Base-by-base conservation (phyloP, 2,113 vertebrate species). In the Micronycteris hirsuta region DNA sequence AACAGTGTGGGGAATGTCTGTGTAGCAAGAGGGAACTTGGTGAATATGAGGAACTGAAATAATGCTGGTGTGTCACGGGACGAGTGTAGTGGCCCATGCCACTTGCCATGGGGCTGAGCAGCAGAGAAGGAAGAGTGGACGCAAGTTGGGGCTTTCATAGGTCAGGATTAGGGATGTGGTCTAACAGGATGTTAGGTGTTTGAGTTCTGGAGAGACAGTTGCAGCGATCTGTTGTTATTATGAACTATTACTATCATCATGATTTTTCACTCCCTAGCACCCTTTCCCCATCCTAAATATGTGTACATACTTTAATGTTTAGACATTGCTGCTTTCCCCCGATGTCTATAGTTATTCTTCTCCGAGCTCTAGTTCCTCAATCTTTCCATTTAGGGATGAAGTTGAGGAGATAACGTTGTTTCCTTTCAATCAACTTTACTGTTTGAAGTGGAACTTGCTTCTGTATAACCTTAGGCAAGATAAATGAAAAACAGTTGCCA, bases 371-470 rank as follows among this genome's bases (percentile, higher is more conserved):
- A 61, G 77, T 84, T 89, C 52, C 28, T 45, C 12, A 47, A 11
- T 67, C 26, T 26, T 94, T 91, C 26, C 16, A 82, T 89, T 95
- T 86, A 95, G 45, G 36, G 93, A 74, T 47, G 77, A 87, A 91
- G 19, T 47, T 84, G 68, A 95, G 86, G 83, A 86, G 54, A 92
- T 80, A 85, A 43, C 81, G 93, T 92, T 95, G 63, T 92, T 92
- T 96, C 87, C 41, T 61, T 88, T 86, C 52, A 41, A 36, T 93
- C 61, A 91, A 1, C 86, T 95, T 86, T 92, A 74, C 58, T 63
- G n/a, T 77, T 95, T 61, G 65, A 81, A 96, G n/a, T 84, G 19
- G 14, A 93, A 73, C 93, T 97, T 95, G 36, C 81, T 91, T 89
- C 81, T 85, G 33, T 91, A 67, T 67, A 92, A 58, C 36, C 67